Percentiles rank a stretch among this genome's conserved stretches.
phyloP scores from a whole-genome alignment of 2,113 vertebrate species.

The Actinemys pallida region DNA sequence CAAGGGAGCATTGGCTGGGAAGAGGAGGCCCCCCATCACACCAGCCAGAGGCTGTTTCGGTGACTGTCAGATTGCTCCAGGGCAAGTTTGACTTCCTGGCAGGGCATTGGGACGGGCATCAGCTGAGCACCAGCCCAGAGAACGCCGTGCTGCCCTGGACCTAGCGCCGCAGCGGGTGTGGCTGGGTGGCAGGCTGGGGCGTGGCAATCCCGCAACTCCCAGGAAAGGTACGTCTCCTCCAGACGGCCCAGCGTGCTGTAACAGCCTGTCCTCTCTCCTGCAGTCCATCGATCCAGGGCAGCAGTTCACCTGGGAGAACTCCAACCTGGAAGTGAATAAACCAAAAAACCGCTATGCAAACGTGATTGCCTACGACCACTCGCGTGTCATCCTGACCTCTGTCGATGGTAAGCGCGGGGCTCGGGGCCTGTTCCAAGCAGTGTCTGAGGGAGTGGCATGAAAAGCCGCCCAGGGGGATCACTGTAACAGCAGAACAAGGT shows the following conservation, averaged over 20 bases:
- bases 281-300: constrained; percentile 96
- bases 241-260: fast-evolving
- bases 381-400: constrained; percentile 91
- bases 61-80: too few species aligned
- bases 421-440: fast-evolving
- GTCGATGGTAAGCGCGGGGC: constrained; percentile 87
- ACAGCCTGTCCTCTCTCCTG: neutral
- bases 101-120: too few species aligned
- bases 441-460: too few species aligned
- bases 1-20: neutral
- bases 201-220: neutral
- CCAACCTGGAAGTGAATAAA: constrained; percentile 97
- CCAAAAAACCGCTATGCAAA: constrained; percentile 98
- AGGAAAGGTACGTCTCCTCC: fast-evolving
- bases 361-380: constrained; percentile 96
- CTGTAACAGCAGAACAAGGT: too few species aligned
- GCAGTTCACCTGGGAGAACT: constrained; percentile 98
- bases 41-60: neutral
- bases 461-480: fast-evolving
- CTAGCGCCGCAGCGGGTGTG: fast-evolving
- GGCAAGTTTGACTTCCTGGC: too few species aligned
- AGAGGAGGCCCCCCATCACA: neutral
- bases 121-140: neutral
- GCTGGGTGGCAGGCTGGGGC: neutral
- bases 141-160: too few species aligned